Base-by-base conservation (phyloP, 2,113 vertebrate species). In the Morone chrysops region DNA sequence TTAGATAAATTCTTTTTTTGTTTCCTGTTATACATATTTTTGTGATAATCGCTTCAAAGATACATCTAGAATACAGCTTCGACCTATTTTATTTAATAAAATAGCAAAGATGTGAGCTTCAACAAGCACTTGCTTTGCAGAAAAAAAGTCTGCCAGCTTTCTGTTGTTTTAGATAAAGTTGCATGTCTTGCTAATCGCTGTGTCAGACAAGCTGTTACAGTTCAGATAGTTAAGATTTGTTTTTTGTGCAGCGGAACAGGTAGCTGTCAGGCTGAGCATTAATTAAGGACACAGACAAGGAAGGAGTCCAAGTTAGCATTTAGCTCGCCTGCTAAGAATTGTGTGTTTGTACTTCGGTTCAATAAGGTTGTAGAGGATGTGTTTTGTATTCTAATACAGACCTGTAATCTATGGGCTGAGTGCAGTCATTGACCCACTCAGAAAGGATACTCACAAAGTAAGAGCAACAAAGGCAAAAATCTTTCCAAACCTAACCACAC, bases 341-440 rank as follows among this genome's bases (percentile, higher is more conserved):
- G 14, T 53, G 45, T 71, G 66, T 63, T 85, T 77, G 66, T 75
- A 31, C 40, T 36, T 56, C 18, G 14, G 18, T 56, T 81, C 38
- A 51, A 14, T 53, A 57, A 16, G 14, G 57, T 54, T 56, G 56
- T 25, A 38, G 17, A 56, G 48, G 53, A 81, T 70, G 77, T 41
- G 47, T 70, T 83, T 85, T 80, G 68, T 83, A 70, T 83, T 85
- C 66, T 43, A 59, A 76, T 71, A 45, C 36, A 84, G 31, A 72
- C 51, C 56, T 75, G 60, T 61, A 74, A 81, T 81, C 76, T 69
- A 83, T 66, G 8, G 36, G 60, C 63, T 8, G 48, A 78, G 57
- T 10, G 57, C 57, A 31, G 68, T 9, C 56, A 54, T 68, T 85
- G 83, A 85, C 65, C 56, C 25, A 36, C 25, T 59, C 36, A 66